Percentiles rank a stretch among this genome's conserved stretches.
Conservation (phyloP, 2,888 invertebrate genomes). For the Ditula angustiorana region DNA sequence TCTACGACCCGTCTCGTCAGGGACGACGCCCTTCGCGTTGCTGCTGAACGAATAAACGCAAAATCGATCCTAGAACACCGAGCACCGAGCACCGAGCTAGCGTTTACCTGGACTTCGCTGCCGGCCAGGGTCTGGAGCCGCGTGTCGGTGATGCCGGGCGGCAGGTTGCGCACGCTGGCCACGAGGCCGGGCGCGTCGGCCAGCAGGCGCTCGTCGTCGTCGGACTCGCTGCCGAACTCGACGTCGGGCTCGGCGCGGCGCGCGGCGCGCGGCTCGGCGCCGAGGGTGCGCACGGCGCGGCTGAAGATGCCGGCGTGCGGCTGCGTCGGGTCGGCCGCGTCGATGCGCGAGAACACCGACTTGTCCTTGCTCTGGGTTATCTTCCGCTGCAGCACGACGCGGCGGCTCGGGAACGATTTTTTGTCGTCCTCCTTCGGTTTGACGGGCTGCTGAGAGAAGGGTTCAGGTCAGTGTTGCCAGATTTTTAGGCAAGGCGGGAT, state of each 20-base stretch:
- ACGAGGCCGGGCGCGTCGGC: conserved; percentile 49
- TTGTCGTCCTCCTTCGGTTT: conserved; percentile 55
- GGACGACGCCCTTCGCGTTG: too few relatives aligned
- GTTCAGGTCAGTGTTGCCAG: neutral
- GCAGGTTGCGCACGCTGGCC: conserved; percentile 68
- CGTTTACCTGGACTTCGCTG: conserved; percentile 75
- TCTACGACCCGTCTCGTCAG: too few relatives aligned
- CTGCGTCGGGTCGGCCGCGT: conserved; percentile 61
- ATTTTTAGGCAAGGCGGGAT: too few relatives aligned
- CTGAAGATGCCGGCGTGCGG: conserved; percentile 72
- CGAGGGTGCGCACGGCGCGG: conserved; percentile 70
- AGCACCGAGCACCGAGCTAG: neutral
- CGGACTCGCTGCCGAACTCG: conserved; percentile 62
- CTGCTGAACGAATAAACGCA: neutral
- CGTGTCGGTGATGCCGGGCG: conserved; percentile 79
- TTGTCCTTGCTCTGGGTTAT: conserved; percentile 55
- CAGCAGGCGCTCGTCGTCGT: conserved; percentile 55
- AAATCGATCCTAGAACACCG: neutral
- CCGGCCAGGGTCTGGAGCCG: conserved; percentile 74
- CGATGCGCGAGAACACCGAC: conserved; percentile 61
- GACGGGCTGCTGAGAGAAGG: conserved; percentile 45
- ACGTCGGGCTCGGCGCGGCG: conserved; percentile 67
- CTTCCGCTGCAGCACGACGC: conserved; percentile 72
- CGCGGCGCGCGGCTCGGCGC: conserved; percentile 67
- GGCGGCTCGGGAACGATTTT: conserved; percentile 61